phyloP scores from a whole-genome alignment of 2,113 vertebrate species.

The Chaenogobius annularis region DNA sequence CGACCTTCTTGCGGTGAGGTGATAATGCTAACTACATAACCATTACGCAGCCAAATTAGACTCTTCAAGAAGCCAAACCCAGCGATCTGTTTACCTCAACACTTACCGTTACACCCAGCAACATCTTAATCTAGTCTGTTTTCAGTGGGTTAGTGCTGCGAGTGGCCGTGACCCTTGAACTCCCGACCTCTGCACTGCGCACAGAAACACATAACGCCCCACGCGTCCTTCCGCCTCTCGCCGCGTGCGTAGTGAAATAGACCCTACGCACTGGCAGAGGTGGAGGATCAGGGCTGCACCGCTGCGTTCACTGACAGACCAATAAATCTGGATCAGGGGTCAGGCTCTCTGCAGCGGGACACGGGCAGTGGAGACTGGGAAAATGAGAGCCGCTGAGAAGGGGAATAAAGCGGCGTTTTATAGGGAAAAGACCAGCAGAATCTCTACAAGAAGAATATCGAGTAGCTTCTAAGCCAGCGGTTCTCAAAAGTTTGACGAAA shows the following conservation, averaged over 20 bases:
- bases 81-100: not conserved
- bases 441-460: too few relatives aligned
- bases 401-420: not conserved
- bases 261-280: constrained; percentile 22
- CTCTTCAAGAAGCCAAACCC: not conserved
- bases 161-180: constrained; percentile 38
- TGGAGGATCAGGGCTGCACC: constrained; percentile 35
- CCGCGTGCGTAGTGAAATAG: constrained; percentile 11
- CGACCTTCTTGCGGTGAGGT: too few relatives aligned
- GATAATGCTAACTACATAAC: too few relatives aligned
- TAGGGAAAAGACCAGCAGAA: not conserved
- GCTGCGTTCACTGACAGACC: constrained; percentile 47
- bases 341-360: constrained; percentile 42
- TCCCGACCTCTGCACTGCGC: constrained; percentile 26
- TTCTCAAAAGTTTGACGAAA: too few relatives aligned
- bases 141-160: constrained; percentile 15
- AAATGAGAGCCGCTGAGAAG: not conserved
- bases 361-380: constrained; percentile 15
- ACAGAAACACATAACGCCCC: constrained; percentile 46
- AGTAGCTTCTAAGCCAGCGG: too few relatives aligned
- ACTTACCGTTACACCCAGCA: not conserved
- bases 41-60: too few relatives aligned
- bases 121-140: constrained; percentile 43
- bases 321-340: constrained; percentile 57
- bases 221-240: constrained; percentile 21